These are phyloP conservation scores for Melipona quadrifasciata DNA, from an alignment of 1,140 invertebrate genomes.

Conservation along the genomic window DNA sequence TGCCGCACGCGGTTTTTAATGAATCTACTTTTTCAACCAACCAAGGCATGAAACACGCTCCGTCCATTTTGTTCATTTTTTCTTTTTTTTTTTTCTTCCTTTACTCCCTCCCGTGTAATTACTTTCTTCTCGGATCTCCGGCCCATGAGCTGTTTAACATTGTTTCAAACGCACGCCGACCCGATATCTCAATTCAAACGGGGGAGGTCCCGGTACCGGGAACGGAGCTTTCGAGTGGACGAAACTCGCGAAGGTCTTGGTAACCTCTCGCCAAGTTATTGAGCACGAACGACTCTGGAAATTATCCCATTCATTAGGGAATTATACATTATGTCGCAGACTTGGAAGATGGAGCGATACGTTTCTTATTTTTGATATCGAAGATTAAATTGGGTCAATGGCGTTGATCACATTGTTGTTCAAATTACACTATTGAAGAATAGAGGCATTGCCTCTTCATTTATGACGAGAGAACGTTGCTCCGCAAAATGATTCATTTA, in stretches of 20 bases:
- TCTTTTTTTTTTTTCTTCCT: background rate
- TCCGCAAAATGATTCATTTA: no score
- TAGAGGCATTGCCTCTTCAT: background rate
- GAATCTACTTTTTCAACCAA: background rate
- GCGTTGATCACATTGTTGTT: no score
- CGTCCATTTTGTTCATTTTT: background rate
- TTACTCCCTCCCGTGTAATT: slow-evolving; percentile 10
- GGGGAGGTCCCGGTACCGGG: background rate
- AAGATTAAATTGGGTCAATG: no score
- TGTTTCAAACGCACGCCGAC: background rate
- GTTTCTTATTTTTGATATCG: no score
- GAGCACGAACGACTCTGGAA: background rate
- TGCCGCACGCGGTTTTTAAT: background rate
- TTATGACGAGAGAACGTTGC: background rate
- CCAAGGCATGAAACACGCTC: slow-evolving; percentile 19
- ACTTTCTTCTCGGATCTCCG: slow-evolving; percentile 22
- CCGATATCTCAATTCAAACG: background rate
- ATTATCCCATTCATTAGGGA: background rate
- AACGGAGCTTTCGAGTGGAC: background rate
- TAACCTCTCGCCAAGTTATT: no score
- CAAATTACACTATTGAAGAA: no score
- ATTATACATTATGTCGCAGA: background rate
- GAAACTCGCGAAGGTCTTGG: background rate
- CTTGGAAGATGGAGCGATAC: no score
- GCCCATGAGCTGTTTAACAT: slow-evolving; percentile 17